A percentile compares a stretch with the other conserved stretches of the same genome.
Conservation (phyloP, 1,140 invertebrate genomes). For the Neodiprion pinetum region DNA sequence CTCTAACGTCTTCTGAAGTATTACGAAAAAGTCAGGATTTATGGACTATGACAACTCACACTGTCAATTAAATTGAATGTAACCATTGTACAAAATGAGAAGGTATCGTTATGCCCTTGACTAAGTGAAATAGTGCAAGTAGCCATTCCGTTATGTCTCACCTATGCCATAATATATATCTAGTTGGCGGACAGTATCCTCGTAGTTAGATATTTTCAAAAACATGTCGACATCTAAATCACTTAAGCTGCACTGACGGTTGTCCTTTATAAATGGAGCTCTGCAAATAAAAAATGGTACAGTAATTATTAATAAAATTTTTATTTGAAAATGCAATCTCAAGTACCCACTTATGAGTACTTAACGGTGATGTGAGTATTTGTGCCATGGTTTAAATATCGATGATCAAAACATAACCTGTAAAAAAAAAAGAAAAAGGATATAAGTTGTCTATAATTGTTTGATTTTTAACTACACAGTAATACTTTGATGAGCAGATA, state of each 20-base stretch:
- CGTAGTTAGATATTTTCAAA: slow-evolving; percentile 85
- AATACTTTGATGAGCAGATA: no score
- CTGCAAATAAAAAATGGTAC: not conserved
- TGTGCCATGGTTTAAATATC: not conserved
- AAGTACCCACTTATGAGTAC: not conserved
- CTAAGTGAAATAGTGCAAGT: no score
- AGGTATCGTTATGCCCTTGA: no score
- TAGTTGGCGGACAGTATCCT: slow-evolving; percentile 86
- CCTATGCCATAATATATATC: slow-evolving; percentile 94
- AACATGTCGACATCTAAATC: slow-evolving; percentile 78
- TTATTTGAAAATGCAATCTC: no score
- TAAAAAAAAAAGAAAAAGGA: no score
- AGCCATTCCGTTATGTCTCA: slow-evolving; percentile 51
- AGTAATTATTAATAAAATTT: not conserved
- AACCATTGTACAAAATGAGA: no score
- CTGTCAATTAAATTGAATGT: slow-evolving; percentile 15
- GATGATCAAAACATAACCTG: no score
- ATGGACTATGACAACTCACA: slow-evolving; percentile 1
- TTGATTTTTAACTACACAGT: no score
- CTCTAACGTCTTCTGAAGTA: no score
- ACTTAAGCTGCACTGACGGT: slow-evolving; percentile 67
- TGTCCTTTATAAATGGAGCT: slow-evolving; percentile 28
- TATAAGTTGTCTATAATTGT: no score
- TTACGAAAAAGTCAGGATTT: no score
- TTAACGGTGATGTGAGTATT: not conserved